These are phyloP conservation scores for Agonum fuliginosum DNA, from an alignment of 2,888 invertebrate species.

Conservation along the genomic window DNA sequence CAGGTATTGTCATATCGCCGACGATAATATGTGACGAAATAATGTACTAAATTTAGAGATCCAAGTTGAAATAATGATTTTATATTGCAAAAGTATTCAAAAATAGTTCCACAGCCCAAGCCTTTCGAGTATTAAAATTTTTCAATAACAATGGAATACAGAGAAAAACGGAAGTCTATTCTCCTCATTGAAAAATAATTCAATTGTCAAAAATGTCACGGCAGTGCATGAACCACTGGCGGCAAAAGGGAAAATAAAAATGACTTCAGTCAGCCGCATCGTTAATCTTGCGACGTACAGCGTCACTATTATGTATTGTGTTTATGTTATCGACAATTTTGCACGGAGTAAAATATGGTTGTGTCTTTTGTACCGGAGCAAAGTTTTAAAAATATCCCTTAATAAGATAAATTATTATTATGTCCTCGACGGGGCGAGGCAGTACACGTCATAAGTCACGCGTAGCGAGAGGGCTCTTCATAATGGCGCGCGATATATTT, in stretches of 20 bases:
- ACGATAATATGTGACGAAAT: no score
- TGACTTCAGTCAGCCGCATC: constrained; percentile 13
- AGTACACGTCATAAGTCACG: constrained; percentile 54
- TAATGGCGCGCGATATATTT: constrained; percentile 57
- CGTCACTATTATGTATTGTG: constrained; percentile 50
- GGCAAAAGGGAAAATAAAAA: constrained; percentile 39
- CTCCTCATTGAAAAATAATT: constrained; percentile 6
- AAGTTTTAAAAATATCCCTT: constrained; percentile 56
- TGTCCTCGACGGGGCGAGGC: constrained; percentile 33
- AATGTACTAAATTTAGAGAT: no score
- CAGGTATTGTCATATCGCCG: no score
- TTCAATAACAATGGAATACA: background rate
- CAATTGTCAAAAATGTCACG: constrained; percentile 37
- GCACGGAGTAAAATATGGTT: constrained; percentile 52
- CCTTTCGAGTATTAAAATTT: background rate
- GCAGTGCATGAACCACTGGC: background rate
- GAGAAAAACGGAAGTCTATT: constrained; percentile 1
- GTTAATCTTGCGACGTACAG: constrained; percentile 37
- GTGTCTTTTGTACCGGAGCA: constrained; percentile 35
- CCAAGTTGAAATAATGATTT: no score
- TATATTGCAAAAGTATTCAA: no score
- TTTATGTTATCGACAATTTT: constrained; percentile 56
- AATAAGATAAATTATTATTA: constrained; percentile 60
- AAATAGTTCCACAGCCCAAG: no score
- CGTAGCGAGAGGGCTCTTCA: constrained; percentile 19